Evolutionary conservation across 2,113 vertebrate species (phyloP).

Genomic region (Laticauda laticaudata): DNA sequence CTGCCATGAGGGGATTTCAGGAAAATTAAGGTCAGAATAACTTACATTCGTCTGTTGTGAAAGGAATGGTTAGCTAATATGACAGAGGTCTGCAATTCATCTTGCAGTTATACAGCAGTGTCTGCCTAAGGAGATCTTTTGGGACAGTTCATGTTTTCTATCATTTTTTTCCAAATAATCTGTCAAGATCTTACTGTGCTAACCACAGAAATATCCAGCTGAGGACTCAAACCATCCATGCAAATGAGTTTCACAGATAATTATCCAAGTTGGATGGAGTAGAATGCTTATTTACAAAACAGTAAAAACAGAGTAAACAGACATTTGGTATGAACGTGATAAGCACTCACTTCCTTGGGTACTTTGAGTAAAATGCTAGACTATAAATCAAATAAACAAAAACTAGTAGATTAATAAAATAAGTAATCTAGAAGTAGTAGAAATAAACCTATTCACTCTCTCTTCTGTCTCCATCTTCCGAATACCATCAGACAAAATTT

Average conservation of each 20-base stretch:
- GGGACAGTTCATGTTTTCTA: constrained; percentile 27
- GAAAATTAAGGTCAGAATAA: constrained; percentile 32
- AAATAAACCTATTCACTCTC: background rate
- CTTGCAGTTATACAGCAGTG: background rate
- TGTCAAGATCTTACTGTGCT: background rate
- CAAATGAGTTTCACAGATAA: background rate
- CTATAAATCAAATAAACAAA: background rate
- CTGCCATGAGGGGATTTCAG: constrained; percentile 32
- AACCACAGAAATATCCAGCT: background rate
- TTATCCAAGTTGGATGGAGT: background rate
- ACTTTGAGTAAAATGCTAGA: background rate
- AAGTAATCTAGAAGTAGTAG: background rate
- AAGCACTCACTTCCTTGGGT: background rate
- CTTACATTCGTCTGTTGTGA: background rate
- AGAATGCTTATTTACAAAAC: background rate
- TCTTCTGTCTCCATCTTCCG: background rate
- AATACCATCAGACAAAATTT: background rate
- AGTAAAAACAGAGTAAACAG: background rate
- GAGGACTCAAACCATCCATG: background rate
- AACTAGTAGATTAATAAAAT: background rate
- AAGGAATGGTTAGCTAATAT: constrained; percentile 34
- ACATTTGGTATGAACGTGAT: background rate
- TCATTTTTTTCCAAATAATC: background rate
- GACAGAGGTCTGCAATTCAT: constrained; percentile 13
- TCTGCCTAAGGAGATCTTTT: background rate